Percentiles rank a stretch among this genome's conserved stretches.
Conservation (phyloP, 2,797 vertebrate genomes). For the Bradypus variegatus region DNA sequence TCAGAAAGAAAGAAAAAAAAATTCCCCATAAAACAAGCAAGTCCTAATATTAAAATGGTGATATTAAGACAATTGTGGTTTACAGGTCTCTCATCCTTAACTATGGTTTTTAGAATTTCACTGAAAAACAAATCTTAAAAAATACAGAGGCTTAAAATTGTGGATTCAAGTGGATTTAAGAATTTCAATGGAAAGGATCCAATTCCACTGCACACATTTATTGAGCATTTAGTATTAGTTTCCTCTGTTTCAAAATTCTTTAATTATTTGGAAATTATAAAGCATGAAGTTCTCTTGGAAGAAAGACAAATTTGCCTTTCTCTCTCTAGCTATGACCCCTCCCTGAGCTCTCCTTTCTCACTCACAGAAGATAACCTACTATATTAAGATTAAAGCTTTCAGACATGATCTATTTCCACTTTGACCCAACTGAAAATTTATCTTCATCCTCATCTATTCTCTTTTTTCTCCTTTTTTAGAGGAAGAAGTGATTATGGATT, state of each 20-base stretch:
- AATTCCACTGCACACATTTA: neutral
- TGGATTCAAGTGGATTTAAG: neutral
- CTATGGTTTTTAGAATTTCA: neutral
- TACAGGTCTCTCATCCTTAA: neutral
- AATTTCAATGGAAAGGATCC: neutral
- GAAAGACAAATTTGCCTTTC: slow-evolving; percentile 27
- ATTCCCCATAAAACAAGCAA: neutral
- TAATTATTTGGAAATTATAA: slow-evolving; percentile 39
- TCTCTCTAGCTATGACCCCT: slow-evolving; percentile 31
- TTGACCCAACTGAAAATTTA: neutral
- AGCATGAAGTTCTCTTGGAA: neutral
- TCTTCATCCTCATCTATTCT: slow-evolving; percentile 30
- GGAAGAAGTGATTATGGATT: neutral
- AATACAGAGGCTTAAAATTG: neutral
- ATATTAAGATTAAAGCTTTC: slow-evolving; percentile 46
- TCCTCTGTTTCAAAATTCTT: slow-evolving; percentile 35
- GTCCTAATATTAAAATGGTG: neutral
- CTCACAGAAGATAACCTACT: slow-evolving; percentile 48
- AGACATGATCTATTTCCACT: slow-evolving; percentile 43
- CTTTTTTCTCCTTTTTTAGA: neutral
- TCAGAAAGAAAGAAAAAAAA: neutral
- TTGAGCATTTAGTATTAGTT: neutral
- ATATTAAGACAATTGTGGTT: neutral
- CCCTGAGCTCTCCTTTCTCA: neutral
- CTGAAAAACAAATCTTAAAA: slow-evolving; percentile 8